Conservation (phyloP, 2,113 vertebrate genomes). For the Gallinago jamesoni region DNA sequence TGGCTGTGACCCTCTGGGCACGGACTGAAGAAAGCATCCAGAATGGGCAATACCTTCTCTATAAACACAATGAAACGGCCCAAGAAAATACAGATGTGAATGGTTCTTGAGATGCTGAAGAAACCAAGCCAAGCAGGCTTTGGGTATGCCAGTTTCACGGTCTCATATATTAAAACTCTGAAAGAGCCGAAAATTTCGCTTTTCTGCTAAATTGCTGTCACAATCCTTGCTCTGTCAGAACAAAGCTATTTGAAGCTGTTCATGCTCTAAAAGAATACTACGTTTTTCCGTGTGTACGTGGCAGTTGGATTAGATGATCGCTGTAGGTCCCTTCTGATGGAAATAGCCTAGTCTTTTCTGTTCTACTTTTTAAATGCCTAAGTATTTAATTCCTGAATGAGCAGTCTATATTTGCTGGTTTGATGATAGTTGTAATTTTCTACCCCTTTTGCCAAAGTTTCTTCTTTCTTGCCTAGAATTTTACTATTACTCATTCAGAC, state of each 20-base stretch:
- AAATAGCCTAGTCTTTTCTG: background rate
- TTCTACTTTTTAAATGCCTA: background rate
- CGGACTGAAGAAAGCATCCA: fast-evolving
- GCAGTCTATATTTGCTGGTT: background rate
- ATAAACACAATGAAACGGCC: fast-evolving
- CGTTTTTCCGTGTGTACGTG: fast-evolving
- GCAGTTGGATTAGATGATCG: background rate
- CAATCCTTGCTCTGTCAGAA: background rate
- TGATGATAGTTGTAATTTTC: background rate
- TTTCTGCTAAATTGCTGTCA: background rate
- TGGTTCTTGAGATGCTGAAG: fast-evolving
- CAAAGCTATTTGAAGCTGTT: background rate
- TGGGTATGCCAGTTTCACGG: fast-evolving
- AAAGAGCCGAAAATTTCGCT: fast-evolving
- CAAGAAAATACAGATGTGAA: fast-evolving
- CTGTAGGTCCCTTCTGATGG: background rate
- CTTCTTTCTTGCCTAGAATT: background rate
- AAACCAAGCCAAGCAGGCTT: background rate
- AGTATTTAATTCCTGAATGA: background rate
- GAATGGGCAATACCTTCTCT: fast-evolving
- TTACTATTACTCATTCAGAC: fast-evolving
- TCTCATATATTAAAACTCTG: fast-evolving
- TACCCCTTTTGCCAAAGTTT: background rate
- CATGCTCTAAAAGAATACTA: fast-evolving
- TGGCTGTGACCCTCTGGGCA: background rate